phyloP scores from a whole-genome alignment of 2,113 vertebrate species.

The Actenoides hombroni region DNA sequence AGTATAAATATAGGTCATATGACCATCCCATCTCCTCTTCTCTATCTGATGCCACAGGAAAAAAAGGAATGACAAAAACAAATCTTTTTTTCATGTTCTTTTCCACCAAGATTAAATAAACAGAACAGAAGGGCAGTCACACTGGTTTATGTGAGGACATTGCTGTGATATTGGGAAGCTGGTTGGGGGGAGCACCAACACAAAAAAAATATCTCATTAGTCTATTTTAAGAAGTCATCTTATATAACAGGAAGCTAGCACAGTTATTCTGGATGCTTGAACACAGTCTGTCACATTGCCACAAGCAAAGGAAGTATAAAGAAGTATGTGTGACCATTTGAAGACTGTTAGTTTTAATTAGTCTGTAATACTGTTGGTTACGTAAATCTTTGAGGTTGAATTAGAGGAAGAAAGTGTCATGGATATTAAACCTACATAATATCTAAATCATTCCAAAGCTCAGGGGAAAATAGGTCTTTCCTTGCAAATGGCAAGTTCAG shows the following conservation, averaged over 20 bases:
- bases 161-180: not conserved
- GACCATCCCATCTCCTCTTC: not conserved
- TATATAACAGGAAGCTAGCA: slow-evolving; percentile 32
- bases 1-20: not conserved
- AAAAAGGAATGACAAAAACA: not conserved
- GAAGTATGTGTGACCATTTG: slow-evolving; percentile 12
- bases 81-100: not conserved
- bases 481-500: not conserved
- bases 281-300: slow-evolving; percentile 23
- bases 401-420: not conserved
- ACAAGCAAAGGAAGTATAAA: slow-evolving; percentile 26
- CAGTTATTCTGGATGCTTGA: slow-evolving; percentile 44
- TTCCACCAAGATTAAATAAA: not conserved
- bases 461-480: not conserved
- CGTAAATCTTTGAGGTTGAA: slow-evolving; percentile 16
- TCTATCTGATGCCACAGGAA: not conserved
- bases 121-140: not conserved
- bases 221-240: slow-evolving; percentile 56
- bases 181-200: not conserved
- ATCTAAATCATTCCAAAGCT: not conserved
- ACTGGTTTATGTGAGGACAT: not conserved
- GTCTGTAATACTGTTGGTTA: slow-evolving; percentile 28
- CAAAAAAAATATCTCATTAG: not conserved
- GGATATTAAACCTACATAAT: not conserved
- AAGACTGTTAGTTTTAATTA: slow-evolving; percentile 58